phyloP scores from a whole-genome alignment of 2,113 vertebrate species.

The Ptychochromis oligacanthus region DNA sequence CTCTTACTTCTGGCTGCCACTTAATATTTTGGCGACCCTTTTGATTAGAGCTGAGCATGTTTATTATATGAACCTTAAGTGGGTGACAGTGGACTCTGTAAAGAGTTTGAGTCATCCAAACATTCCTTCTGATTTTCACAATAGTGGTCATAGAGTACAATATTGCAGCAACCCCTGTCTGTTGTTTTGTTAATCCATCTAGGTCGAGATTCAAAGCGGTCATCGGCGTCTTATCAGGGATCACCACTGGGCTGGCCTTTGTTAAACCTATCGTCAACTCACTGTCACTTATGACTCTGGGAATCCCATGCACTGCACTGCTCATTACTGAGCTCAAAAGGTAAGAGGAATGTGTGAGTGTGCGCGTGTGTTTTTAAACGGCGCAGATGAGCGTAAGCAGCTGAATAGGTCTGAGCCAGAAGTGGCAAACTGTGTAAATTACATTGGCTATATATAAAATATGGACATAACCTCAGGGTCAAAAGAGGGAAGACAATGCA shows the following conservation, averaged over 20 bases:
- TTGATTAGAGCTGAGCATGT: not conserved
- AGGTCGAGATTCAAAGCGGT: slow-evolving; percentile 95
- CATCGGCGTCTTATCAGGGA: slow-evolving; percentile 90
- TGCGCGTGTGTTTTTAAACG: not conserved
- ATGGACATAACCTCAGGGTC: not conserved
- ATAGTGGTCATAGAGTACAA: not conserved
- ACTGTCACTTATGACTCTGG: slow-evolving; percentile 93
- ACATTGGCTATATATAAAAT: not conserved
- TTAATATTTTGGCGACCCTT: not conserved
- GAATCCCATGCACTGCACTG: slow-evolving; percentile 90
- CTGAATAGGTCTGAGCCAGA: not conserved
- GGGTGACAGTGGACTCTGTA: not conserved
- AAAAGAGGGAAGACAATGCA: not conserved
- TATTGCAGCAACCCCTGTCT: not conserved
- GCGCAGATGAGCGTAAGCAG: not conserved
- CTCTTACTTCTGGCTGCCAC: slow-evolving; percentile 12
- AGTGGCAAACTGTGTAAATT: not conserved
- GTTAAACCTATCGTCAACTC: slow-evolving; percentile 96
- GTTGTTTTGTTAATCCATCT: slow-evolving; percentile 21
- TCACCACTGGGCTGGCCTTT: slow-evolving; percentile 93
- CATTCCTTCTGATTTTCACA: not conserved
- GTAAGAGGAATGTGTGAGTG: slow-evolving; percentile 65
- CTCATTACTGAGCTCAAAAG: slow-evolving; percentile 94
- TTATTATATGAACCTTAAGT: not conserved
- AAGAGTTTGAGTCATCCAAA: not conserved